A percentile compares a stretch with the other conserved stretches of the same genome.
Conservation (phyloP, 2,113 vertebrate genomes). For the Pongo pygmaeus region DNA sequence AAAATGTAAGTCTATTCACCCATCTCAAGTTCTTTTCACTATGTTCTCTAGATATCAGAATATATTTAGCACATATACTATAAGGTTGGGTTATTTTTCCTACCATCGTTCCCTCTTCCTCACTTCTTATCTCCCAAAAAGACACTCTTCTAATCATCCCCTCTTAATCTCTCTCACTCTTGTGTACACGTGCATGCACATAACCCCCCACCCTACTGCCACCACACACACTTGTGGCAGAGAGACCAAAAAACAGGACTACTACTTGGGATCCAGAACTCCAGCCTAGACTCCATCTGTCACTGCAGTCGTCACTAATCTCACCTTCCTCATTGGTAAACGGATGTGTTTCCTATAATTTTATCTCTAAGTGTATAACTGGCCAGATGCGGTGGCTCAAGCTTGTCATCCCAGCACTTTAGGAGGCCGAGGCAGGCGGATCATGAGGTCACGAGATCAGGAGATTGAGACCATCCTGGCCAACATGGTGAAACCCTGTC, state of each 20-base stretch:
- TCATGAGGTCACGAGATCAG: too few species aligned
- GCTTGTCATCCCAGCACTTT: too few species aligned
- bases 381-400: fast-evolving
- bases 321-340: neutral
- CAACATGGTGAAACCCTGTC: too few species aligned
- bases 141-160: neutral
- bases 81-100: neutral
- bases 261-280: neutral
- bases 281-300: neutral
- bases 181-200: neutral
- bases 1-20: slow-evolving; percentile 40
- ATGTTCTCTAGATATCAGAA: slow-evolving; percentile 27
- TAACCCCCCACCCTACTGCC: too few species aligned
- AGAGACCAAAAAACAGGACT: neutral
- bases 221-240: neutral
- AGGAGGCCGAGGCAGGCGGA: too few species aligned
- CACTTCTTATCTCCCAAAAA: neutral
- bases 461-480: too few species aligned
- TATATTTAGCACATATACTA: slow-evolving; percentile 49
- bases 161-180: neutral
- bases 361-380: neutral
- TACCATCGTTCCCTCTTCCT: neutral
- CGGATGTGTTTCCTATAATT: neutral
- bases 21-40: slow-evolving; percentile 17
- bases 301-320: neutral